phyloP scores from a whole-genome alignment of 2,113 vertebrate species.

The Pelecanus crispus region DNA sequence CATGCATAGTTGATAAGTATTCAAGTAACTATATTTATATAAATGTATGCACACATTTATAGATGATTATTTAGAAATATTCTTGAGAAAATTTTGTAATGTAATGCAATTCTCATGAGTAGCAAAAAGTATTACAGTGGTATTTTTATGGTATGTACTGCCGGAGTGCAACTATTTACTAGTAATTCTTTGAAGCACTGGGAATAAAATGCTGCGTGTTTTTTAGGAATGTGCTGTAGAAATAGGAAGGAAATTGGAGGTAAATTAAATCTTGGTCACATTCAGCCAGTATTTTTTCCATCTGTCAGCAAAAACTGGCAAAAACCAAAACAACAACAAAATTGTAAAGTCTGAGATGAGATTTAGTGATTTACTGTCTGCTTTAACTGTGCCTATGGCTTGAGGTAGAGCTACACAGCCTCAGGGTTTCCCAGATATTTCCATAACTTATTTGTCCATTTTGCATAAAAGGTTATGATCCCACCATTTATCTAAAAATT shows the following conservation, averaged over 20 bases:
- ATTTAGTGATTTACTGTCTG: not conserved
- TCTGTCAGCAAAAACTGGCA: not conserved
- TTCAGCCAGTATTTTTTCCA: slow-evolving; percentile 12
- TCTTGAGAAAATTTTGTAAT: not conserved
- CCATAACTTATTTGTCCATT: slow-evolving; percentile 3
- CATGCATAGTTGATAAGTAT: not conserved
- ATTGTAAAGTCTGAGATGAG: slow-evolving; percentile 4
- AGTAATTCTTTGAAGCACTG: slow-evolving; percentile 2
- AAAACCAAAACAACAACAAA: slow-evolving; percentile 4
- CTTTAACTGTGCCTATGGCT: not conserved
- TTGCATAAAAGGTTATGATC: slow-evolving; percentile 19
- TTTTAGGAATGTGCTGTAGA: not conserved
- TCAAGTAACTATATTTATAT: not conserved
- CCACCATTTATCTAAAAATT: slow-evolving; percentile 43
- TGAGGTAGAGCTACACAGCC: not conserved
- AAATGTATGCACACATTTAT: not conserved
- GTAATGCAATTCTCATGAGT: not conserved
- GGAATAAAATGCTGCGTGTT: not conserved
- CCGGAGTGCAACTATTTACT: not conserved
- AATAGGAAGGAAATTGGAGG: slow-evolving; percentile 14
- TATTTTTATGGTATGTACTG: not conserved
- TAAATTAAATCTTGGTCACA: slow-evolving; percentile 14
- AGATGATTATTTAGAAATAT: not conserved
- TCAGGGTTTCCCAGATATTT: not conserved
- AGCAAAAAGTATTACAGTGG: not conserved